Base-by-base conservation (phyloP, 2,113 vertebrate genomes). In the Cyanoramphus novaezelandiae region DNA sequence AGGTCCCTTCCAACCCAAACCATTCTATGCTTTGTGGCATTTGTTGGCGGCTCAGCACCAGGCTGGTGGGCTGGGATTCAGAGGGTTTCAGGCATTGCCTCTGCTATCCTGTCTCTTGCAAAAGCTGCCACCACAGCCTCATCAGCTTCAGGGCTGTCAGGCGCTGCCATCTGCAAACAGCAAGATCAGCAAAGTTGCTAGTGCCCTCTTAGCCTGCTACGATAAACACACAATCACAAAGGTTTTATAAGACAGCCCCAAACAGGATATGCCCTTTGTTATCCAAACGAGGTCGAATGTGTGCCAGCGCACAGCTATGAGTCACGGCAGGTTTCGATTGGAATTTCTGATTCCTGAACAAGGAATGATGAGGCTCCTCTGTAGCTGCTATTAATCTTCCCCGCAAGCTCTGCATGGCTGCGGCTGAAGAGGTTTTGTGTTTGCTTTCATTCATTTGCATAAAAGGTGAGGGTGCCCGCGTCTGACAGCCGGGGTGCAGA, bases 331-430 rank as follows among this genome's bases (percentile, higher is more conserved):
- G n/a, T 81, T 95, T 94, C 37, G 33, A 65, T 9, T 67, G 81
- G 91, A 71, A 80, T 92, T 94, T 91, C 78, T 91, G 88, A 91
- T 46, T 87, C 92, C 84, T 76, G 8, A 92, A 70, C 70, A 27
- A 96, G 88, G 92, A 94, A 84, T 88, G 92, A 96, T 94, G 95
- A 91, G 84, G 16, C 81, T 91, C 75, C 82, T 44, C 0, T 1
- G 63, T 68, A 86, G 74, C 71, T 93, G 82, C 86, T 92, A 94
- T 95, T 96, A 93, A 97, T 95, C 92, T 91, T 65, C 84, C 80
- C 70, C 0, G 1, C 0, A 1, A 78, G 92, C 70, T 88, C 76
- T 37, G 88, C 82, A 7, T 49, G 90, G 87, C 88, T 86, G 85
- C 74, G 44, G 63, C 11, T 79, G 81, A 67, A 35, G 76, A 35